Conservation (phyloP, 1,140 invertebrate species). For the Panulirus ornatus region DNA sequence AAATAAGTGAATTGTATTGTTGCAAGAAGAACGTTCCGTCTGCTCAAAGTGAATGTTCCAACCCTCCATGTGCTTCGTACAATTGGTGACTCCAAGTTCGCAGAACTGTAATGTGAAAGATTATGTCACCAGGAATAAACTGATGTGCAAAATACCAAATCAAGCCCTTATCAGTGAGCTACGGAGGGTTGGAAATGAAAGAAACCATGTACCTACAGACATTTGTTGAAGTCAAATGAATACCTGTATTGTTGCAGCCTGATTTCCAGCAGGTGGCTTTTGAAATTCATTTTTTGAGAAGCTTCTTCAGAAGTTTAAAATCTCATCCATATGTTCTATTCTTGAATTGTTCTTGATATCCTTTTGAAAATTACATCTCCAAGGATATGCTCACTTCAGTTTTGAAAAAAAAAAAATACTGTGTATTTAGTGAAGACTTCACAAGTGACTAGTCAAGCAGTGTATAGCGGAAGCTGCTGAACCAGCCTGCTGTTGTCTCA, state of each 20-base stretch:
- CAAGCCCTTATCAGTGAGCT: constrained; percentile 36
- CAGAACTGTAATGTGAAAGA: constrained; percentile 38
- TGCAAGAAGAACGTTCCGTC: constrained; percentile 66
- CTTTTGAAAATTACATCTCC: constrained; percentile 50
- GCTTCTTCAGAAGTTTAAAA: constrained; percentile 33
- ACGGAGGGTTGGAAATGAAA: constrained; percentile 19
- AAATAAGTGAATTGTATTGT: constrained; percentile 53
- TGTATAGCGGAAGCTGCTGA: constrained; percentile 64
- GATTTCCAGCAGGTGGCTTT: constrained; percentile 63
- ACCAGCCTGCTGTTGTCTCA: constrained; percentile 35
- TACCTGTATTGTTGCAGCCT: constrained; percentile 64
- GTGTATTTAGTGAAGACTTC: constrained; percentile 65
- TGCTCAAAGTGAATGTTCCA: constrained; percentile 68
- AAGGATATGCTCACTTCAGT: constrained; percentile 66
- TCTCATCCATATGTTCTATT: constrained; percentile 44
- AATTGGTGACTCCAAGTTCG: constrained; percentile 55
- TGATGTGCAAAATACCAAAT: constrained; percentile 32
- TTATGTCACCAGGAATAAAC: constrained; percentile 23
- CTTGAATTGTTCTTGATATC: constrained; percentile 56
- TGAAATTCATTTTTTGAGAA: constrained; percentile 25
- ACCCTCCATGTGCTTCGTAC: constrained; percentile 38
- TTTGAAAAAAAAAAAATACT: constrained; percentile 60
- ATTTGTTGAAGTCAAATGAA: constrained; percentile 52
- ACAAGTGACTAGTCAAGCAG: constrained; percentile 71
- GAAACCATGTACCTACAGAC: constrained; percentile 30